A percentile compares a stretch with the other conserved stretches of the same genome.
phyloP scores from a whole-genome alignment of 2,797 vertebrate genomes.

The Lepilemur septentrionalis region DNA sequence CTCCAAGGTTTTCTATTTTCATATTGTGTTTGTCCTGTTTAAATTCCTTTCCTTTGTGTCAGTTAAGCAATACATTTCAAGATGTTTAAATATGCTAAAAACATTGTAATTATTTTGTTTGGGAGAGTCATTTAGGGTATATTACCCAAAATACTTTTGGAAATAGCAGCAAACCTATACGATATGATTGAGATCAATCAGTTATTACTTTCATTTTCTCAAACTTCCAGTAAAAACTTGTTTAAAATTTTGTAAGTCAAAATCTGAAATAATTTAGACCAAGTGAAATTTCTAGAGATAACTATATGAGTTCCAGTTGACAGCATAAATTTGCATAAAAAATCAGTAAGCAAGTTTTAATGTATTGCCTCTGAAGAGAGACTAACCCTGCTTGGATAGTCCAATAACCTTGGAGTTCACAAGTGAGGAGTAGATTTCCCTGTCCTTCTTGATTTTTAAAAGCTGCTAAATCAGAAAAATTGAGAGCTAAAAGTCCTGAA shows the following conservation, averaged over 20 bases:
- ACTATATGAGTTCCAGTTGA: neutral
- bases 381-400: neutral
- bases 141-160: neutral
- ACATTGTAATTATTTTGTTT: neutral
- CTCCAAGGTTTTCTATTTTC: neutral
- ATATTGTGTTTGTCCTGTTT: neutral
- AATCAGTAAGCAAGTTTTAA: neutral
- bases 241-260: neutral
- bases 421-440: neutral
- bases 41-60: neutral
- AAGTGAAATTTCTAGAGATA: conserved; percentile 19
- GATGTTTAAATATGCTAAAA: neutral
- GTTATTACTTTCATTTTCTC: neutral
- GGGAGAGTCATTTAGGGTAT: neutral
- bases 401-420: neutral
- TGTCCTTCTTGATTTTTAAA: neutral
- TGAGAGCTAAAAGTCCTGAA: neutral
- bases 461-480: neutral
- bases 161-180: neutral
- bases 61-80: neutral
- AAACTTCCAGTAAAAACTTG: neutral
- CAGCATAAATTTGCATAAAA: neutral
- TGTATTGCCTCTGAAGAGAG: neutral
- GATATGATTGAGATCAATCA: neutral
- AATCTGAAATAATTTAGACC: neutral